These are phyloP conservation scores for Ochotona curzoniae DNA, from an alignment of 2,113 vertebrate species.

Conservation along the genomic window DNA sequence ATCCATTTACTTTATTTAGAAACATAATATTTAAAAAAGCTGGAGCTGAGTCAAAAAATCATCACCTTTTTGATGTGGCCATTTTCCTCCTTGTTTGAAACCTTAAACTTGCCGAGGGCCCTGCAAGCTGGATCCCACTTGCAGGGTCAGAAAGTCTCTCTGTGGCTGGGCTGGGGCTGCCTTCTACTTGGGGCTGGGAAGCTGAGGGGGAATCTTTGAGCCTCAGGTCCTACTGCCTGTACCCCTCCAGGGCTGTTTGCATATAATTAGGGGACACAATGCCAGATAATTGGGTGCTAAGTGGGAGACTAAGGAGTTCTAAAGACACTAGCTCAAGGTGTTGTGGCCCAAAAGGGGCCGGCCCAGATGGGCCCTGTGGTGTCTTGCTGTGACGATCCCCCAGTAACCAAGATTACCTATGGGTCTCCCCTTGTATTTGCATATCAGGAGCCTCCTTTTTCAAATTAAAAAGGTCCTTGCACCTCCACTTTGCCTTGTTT, in stretches of 20 bases:
- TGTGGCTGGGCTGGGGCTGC: not conserved
- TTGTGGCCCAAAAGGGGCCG: not conserved
- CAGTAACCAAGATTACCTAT: no score
- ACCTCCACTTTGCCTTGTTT: not conserved
- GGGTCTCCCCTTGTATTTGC: not conserved
- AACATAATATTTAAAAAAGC: conserved; percentile 78
- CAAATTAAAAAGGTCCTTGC: not conserved
- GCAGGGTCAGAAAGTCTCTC: conserved; percentile 45
- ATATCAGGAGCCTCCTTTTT: not conserved
- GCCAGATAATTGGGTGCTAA: not conserved
- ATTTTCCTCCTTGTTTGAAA: conserved; percentile 64
- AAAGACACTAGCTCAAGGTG: not conserved
- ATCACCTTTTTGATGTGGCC: conserved; percentile 78
- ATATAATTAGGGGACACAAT: not conserved
- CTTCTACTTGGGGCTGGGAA: not conserved
- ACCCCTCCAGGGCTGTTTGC: rapidly evolving
- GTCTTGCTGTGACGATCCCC: not conserved
- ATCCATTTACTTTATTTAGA: conserved; percentile 82
- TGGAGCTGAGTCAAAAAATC: conserved; percentile 71
- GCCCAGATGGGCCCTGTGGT: not conserved
- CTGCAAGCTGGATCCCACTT: not conserved
- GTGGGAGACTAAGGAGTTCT: not conserved
- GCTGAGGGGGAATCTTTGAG: not conserved
- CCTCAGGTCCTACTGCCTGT: not conserved
- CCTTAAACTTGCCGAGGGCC: conserved; percentile 61